Percentiles rank a stretch among this genome's conserved stretches.
Evolutionary conservation across 2,797 vertebrate species (phyloP).

Genomic region (Channallabes apus): DNA sequence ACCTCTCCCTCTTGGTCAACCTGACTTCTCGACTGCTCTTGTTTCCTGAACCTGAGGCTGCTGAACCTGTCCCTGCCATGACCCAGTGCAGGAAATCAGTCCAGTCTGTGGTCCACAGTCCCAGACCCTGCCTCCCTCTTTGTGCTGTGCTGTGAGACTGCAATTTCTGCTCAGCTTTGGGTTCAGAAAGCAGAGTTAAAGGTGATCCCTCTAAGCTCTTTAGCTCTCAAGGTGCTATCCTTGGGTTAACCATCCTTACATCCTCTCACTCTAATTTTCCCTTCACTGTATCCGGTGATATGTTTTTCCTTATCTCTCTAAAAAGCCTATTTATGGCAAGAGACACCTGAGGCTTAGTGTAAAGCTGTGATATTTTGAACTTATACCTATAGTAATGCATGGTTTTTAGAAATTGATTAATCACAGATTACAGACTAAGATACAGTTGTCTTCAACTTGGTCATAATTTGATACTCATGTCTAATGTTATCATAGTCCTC

Average conservation of each 20-base stretch:
- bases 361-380: conserved; percentile 13
- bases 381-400: neutral
- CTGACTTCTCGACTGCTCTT: conserved; percentile 53
- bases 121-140: conserved; percentile 55
- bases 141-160: conserved; percentile 41
- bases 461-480: conserved; percentile 7
- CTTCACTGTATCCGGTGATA: conserved; percentile 9
- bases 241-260: conserved; percentile 53
- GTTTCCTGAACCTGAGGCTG: conserved; percentile 69
- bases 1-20: conserved; percentile 46
- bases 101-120: conserved; percentile 74
- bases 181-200: conserved; percentile 59
- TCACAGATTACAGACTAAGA: conserved; percentile 10
- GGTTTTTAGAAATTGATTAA: neutral
- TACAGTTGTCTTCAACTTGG: conserved; percentile 7
- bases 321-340: conserved; percentile 12
- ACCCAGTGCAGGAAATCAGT: conserved; percentile 81
- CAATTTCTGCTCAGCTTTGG: conserved; percentile 51
- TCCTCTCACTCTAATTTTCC: conserved; percentile 53
- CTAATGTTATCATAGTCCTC: neutral
- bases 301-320: conserved; percentile 22
- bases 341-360: conserved; percentile 17
- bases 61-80: conserved; percentile 75
- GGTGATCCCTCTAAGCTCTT: conserved; percentile 60
- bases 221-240: conserved; percentile 62